Percentiles rank a stretch among this genome's conserved stretches.
These are phyloP conservation scores for Linepithema humile DNA, from an alignment of 1,140 invertebrate species.

Conservation along the genomic window DNA sequence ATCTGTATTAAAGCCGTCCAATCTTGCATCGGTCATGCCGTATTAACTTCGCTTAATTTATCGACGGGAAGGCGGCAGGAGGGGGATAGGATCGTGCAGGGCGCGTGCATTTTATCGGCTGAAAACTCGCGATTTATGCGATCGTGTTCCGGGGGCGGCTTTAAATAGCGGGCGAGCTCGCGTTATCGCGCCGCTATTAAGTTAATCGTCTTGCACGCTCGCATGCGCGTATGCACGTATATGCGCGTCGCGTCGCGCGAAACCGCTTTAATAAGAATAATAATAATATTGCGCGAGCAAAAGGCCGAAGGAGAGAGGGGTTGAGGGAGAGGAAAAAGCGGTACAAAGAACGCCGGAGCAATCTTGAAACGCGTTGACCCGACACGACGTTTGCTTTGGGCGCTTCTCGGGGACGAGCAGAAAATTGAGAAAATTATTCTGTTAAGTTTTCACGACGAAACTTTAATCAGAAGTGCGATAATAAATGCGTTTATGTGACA, in stretches of 20 bases:
- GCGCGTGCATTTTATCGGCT: constrained; percentile 64
- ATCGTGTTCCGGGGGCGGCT: constrained; percentile 52
- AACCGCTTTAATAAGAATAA: constrained; percentile 27
- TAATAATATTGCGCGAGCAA: constrained; percentile 1
- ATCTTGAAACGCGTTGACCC: constrained; percentile 25
- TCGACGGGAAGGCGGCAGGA: neutral
- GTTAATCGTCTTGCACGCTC: constrained; percentile 63
- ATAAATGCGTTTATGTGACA: neutral
- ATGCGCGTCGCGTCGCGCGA: constrained; percentile 32
- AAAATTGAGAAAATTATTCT: constrained; percentile 37
- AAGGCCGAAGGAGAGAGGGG: neutral
- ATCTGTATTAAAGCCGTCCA: constrained; percentile 45
- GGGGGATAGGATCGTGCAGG: constrained; percentile 9
- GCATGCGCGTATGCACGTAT: constrained; percentile 58
- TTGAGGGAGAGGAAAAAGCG: too few relatives aligned
- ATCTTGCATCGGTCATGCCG: constrained; percentile 40
- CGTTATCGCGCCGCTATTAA: constrained; percentile 64
- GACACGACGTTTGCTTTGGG: constrained; percentile 1
- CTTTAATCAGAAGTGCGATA: neutral
- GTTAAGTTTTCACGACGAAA: neutral
- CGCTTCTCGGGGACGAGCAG: neutral
- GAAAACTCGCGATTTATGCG: constrained; percentile 59
- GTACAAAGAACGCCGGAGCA: neutral
- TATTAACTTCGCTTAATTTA: constrained; percentile 49
- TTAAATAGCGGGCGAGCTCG: constrained; percentile 61